A percentile compares a stretch with the other conserved stretches of the same genome.
Conservation (phyloP, 2,113 vertebrate genomes). For the Channa argus region DNA sequence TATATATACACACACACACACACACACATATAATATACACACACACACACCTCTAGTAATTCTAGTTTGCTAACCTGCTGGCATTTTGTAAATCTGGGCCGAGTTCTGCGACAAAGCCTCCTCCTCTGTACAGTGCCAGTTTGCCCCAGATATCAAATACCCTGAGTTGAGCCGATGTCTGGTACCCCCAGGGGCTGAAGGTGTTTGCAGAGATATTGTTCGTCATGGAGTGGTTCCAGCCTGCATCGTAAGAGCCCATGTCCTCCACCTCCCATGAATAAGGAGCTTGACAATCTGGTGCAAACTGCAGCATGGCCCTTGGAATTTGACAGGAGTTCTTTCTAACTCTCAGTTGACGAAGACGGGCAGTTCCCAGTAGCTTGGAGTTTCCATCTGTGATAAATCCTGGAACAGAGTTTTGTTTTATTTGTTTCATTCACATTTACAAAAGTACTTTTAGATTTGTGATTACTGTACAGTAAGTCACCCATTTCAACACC, state of each 20-base stretch:
- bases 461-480: background rate
- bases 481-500: background rate
- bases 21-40: no score
- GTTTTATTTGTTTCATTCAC: background rate
- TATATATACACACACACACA: no score
- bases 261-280: conserved; percentile 91
- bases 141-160: conserved; percentile 85
- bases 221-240: conserved; percentile 81
- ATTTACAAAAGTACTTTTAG: background rate
- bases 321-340: conserved; percentile 80
- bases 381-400: conserved; percentile 95
- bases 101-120: conserved; percentile 88
- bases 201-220: conserved; percentile 54
- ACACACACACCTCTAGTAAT: background rate
- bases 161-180: conserved; percentile 83
- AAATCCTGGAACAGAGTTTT: conserved; percentile 84
- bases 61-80: conserved; percentile 73
- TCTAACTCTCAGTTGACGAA: conserved; percentile 90
- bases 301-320: conserved; percentile 61
- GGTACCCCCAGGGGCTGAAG: conserved; percentile 86
- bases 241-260: conserved; percentile 81
- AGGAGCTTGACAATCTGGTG: conserved; percentile 77
- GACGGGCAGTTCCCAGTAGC: conserved; percentile 88
- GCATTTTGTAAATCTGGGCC: conserved; percentile 83
- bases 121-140: conserved; percentile 86